Conservation (phyloP, 1,140 invertebrate genomes). For the Tenebrio molitor region DNA sequence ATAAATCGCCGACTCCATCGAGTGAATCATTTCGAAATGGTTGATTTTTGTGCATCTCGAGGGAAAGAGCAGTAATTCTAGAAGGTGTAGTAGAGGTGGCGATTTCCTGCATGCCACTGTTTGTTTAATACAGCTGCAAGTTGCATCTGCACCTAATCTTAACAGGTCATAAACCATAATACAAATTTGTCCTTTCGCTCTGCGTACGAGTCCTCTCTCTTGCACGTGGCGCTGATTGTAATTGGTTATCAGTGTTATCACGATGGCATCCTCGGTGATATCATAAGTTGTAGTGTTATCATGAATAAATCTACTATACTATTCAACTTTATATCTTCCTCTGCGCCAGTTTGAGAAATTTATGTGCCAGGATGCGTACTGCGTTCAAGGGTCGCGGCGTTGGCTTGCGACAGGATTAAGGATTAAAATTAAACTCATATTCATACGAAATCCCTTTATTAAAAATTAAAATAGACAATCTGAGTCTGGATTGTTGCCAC, state of each 20-base stretch:
- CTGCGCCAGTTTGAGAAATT: conserved; percentile 19
- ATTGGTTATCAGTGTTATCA: conserved; percentile 11
- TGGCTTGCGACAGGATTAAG: conserved; percentile 17
- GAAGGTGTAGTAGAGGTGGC: not conserved
- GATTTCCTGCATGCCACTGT: conserved; percentile 9
- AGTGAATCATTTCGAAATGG: too few relatives aligned
- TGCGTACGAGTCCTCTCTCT: not conserved
- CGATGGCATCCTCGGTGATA: not conserved
- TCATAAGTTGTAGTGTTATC: conserved; percentile 15
- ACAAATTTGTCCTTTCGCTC: conserved; percentile 9
- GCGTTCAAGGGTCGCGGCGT: not conserved
- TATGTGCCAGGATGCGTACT: not conserved
- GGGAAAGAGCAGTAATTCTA: too few relatives aligned
- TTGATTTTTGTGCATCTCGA: too few relatives aligned
- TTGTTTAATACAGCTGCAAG: conserved; percentile 34
- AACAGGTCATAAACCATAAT: conserved; percentile 7
- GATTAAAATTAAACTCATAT: conserved; percentile 25
- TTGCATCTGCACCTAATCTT: conserved; percentile 25
- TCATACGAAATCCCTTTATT: conserved; percentile 19
- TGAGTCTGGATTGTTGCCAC: too few relatives aligned
- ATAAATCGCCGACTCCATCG: too few relatives aligned
- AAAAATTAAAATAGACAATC: too few relatives aligned
- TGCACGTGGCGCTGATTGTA: conserved; percentile 16
- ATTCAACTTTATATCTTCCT: conserved; percentile 15
- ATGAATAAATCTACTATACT: not conserved